phyloP scores from a whole-genome alignment of 2,113 vertebrate genomes.

The Catharus minimus region DNA sequence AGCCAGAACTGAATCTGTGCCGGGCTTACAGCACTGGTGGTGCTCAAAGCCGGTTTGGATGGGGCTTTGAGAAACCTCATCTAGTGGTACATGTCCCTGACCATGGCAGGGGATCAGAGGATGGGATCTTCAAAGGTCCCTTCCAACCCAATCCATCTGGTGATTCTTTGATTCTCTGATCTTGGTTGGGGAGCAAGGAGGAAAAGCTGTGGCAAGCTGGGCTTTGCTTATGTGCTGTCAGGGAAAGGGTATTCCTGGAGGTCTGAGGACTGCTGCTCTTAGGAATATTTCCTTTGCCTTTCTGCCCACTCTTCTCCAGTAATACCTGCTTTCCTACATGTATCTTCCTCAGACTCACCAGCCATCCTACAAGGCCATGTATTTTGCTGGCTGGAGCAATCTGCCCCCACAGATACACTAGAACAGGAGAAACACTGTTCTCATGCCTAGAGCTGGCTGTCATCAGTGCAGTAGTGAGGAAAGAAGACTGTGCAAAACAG shows the following conservation, averaged over 20 bases:
- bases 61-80: background rate
- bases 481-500: background rate
- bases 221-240: background rate
- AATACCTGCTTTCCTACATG: fast-evolving
- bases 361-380: background rate
- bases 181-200: background rate
- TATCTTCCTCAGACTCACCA: background rate
- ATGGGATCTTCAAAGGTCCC: background rate
- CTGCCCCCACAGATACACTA: background rate
- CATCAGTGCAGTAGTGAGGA: background rate
- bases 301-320: background rate
- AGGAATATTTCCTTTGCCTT: background rate
- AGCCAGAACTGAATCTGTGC: background rate
- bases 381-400: background rate
- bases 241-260: background rate
- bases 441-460: background rate
- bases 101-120: no score
- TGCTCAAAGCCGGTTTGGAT: background rate
- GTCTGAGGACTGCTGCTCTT: background rate
- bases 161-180: background rate
- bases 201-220: background rate
- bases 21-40: background rate
- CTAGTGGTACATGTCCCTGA: background rate
- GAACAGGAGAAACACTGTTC: background rate
- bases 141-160: background rate